Evolutionary conservation across 2,113 vertebrate genomes (phyloP), one percentile per base, ranked within the genome.

Genomic region (Rhinoptilus africanus): DNA sequence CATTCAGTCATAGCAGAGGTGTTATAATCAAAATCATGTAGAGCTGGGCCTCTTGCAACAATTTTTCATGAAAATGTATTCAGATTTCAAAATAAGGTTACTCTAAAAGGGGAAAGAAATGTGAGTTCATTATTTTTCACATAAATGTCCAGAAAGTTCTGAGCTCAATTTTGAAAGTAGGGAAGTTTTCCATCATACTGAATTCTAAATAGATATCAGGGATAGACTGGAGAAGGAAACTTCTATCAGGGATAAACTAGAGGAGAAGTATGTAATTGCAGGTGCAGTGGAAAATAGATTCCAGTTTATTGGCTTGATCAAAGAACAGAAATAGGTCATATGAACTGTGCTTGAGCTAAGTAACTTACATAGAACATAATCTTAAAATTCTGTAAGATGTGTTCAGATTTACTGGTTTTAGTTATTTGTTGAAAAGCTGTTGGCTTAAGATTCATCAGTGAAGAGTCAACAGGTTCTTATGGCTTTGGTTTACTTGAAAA

Each of bases 61-160:
- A 45, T 91, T 95, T 94, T 96, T 96, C 56, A 60, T 60, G 32
- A 93, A 83, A 34, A 64, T 56, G 35, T 82, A 37, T 84, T 96
- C 15, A 43, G 72, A 86, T 86, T 96, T 90, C 56, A 89, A 89
- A 92, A 89, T 50, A 77, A 86, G 47, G 8, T 72, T 79, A 27
- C 28, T 22, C 24, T 68, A 54, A 79, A 79, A 69, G 4, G 27
- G 9, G 17, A 84, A 87, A 75, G 22, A 78, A 80, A 27, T 51
- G 12, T 50, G 10, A 13, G 71, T 86, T 8, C 1, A 3, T 37
- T 76, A 13, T 80, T 77, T 85, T 90, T 39, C 18, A 35, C 9
- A 19, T n/a, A 19, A 59, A 72, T 28, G 8, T 50, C 47, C 28
- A 50, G 6, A 30, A 53, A 81, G 28, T 37, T 86, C 92, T 37